phyloP scores from a whole-genome alignment of 1,140 invertebrate genomes.

The Periplaneta americana region DNA sequence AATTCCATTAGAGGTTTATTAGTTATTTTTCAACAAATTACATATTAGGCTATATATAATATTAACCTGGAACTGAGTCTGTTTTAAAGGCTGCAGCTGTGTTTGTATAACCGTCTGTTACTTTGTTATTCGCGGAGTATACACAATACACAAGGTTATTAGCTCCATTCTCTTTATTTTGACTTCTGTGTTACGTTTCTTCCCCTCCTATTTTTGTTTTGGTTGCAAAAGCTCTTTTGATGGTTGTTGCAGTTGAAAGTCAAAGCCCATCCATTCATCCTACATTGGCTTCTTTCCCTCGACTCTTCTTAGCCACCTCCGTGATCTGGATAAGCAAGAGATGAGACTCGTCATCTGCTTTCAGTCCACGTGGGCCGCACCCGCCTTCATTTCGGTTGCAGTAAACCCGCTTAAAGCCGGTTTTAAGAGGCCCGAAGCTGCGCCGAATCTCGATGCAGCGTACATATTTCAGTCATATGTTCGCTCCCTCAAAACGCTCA shows the following conservation, averaged over 20 bases:
- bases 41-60: too few species aligned
- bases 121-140: not conserved
- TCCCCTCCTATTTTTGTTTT: not conserved
- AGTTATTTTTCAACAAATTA: too few species aligned
- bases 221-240: not conserved
- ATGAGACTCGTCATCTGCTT: not conserved
- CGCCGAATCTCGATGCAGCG: not conserved
- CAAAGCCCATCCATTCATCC: not conserved
- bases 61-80: too few species aligned
- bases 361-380: not conserved
- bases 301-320: not conserved
- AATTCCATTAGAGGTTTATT: too few species aligned
- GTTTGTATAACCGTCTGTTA: too few species aligned
- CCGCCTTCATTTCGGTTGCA: not conserved
- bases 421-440: not conserved
- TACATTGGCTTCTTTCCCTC: not conserved
- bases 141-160: not conserved
- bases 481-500: too few species aligned
- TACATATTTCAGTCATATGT: too few species aligned
- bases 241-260: not conserved
- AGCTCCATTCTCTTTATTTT: not conserved
- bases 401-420: not conserved
- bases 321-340: not conserved
- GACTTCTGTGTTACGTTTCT: not conserved
- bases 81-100: too few species aligned